Base-by-base conservation (phyloP, 2,797 vertebrate genomes). In the Sus cebifrons region DNA sequence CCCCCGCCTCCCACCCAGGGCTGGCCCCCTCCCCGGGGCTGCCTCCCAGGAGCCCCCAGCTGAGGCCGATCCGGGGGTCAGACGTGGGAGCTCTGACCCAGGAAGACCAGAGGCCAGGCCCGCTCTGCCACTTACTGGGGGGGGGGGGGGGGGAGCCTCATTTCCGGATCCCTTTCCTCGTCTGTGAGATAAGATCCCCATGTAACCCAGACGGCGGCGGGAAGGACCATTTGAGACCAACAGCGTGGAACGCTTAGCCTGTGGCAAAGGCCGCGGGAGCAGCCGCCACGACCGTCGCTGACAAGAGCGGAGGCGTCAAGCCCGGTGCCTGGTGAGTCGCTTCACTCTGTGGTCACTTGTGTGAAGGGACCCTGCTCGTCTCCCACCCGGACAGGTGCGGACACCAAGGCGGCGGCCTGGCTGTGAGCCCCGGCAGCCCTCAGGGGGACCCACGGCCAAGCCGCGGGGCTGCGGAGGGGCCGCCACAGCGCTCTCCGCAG, bases 361-460 rank as follows among this genome's bases (percentile, higher is more conserved):
- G 36, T 36, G 40, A 44, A 25, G 40, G 6, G n/a, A 5, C 23
- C 36, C 27, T 4, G 16, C 44, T 67, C 74, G 5, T 49, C 40
- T 25, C 27, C 7, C 79, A 16, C 6, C 18, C 70, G 58, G 74
- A 36, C 36, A 36, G 36, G 36, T 36, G 36, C 36, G 36, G 12
- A 14, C 25, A 4, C 54, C 4, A 7, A 18, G 52, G 40, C 68
- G 0, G 1, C 0, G 3, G 5, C 40, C 21, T 18, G n/a, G 18
- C 29, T 56, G 52, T 67, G 62, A 36, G 7, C n/a, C 23, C 15
- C 1, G 20, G 15, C 7, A 77, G n/a, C 0, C 29, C 13, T 52
- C 67, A 2, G 27, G 32, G 21, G 27, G 1, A 1, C 14, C 9
- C 23, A 11, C 20, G 2, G 4, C 3, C 13, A 23, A 75, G 40